Conservation (phyloP, 2,113 vertebrate species). For the Notiomystis cincta region DNA sequence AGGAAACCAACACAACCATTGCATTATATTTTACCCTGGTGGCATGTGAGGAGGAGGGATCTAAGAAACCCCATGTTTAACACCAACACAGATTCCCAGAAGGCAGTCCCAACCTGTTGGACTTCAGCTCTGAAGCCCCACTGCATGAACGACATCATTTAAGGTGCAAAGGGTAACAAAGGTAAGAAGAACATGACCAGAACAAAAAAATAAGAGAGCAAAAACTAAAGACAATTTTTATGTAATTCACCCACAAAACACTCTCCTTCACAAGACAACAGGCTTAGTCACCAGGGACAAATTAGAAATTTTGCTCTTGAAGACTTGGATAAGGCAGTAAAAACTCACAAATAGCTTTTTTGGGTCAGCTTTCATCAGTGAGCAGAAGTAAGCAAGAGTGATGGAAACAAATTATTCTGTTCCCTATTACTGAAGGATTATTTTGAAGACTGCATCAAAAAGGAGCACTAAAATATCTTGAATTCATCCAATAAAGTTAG, state of each 20-base stretch:
- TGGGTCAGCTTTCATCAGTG: not conserved
- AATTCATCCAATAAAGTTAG: not conserved
- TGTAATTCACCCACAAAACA: not conserved
- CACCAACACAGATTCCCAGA: not conserved
- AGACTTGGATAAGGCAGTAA: not conserved
- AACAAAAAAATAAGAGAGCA: not conserved
- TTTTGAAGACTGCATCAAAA: not conserved
- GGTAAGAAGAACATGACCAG: not conserved
- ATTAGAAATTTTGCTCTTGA: not conserved
- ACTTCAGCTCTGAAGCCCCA: not conserved
- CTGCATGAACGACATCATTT: not conserved
- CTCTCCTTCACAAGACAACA: not conserved
- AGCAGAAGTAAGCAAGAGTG: not conserved
- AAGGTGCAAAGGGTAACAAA: not conserved
- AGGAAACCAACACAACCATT: not conserved
- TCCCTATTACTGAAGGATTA: rapidly evolving
- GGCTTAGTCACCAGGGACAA: not conserved
- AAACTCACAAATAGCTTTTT: rapidly evolving
- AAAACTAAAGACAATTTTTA: not conserved
- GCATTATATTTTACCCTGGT: not conserved
- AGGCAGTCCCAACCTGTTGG: not conserved
- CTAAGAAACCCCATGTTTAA: not conserved
- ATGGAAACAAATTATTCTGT: not conserved
- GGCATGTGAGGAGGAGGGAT: not conserved
- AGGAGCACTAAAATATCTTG: not conserved